Evolutionary conservation across 30 jellyfish, hydroid and myxozoan genomes (phyloP).

Genomic region (Catostylus mosaicus): DNA sequence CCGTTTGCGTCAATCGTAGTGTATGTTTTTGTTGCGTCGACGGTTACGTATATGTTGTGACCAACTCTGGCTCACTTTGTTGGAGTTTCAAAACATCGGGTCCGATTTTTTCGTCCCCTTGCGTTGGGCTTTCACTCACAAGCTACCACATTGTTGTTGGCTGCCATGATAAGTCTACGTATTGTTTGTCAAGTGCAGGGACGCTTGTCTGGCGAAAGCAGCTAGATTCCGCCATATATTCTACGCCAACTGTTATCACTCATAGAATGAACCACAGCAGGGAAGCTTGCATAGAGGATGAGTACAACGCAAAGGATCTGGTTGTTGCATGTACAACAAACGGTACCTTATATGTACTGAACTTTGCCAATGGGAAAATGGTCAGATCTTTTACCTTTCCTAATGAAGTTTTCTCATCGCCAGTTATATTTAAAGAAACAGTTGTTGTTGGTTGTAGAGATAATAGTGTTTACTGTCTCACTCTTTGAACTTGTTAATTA

Average conservation of each 20-base stretch:
- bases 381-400: background rate
- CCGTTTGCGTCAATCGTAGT: conserved; percentile 22
- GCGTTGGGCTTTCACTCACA: background rate
- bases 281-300: background rate
- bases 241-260: conserved; percentile 29
- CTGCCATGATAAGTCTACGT: conserved; percentile 56
- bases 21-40: conserved; percentile 71
- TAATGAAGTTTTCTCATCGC: conserved; percentile 83
- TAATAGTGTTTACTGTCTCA: conserved; percentile 66
- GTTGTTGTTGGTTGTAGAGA: conserved; percentile 89
- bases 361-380: conserved; percentile 10
- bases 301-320: background rate
- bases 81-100: conserved; percentile 74
- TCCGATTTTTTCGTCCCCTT: conserved; percentile 88
- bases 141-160: conserved; percentile 51
- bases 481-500: background rate
- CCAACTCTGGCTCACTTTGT: conserved; percentile 27
- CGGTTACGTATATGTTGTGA: conserved; percentile 34
- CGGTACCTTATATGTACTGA: conserved; percentile 41
- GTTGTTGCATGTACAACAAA: conserved; percentile 36
- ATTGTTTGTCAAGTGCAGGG: conserved; percentile 64
- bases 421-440: conserved; percentile 48
- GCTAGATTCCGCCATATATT: conserved; percentile 44
- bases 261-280: background rate
- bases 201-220: conserved; percentile 65